These are phyloP conservation scores for Choristoneura fumiferana DNA, from an alignment of 1,140 invertebrate species.

Conservation along the genomic window DNA sequence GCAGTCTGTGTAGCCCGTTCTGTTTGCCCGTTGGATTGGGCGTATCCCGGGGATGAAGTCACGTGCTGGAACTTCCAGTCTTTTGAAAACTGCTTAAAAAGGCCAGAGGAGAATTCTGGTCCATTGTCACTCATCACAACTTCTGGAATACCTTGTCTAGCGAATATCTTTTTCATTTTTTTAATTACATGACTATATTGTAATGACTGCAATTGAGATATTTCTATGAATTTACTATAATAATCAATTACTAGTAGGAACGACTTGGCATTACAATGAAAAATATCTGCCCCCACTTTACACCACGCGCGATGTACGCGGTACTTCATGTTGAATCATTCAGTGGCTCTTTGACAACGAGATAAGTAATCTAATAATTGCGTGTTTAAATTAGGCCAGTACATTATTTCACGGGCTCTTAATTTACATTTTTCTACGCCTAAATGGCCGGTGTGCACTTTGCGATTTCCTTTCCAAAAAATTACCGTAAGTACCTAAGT, in stretches of 20 bases:
- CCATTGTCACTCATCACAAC: slow-evolving; percentile 64
- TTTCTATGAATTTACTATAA: slow-evolving; percentile 49
- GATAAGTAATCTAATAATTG: slow-evolving; percentile 12
- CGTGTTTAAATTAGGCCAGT: slow-evolving; percentile 19
- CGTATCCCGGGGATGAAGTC: slow-evolving; percentile 20
- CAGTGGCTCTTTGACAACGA: slow-evolving; percentile 32
- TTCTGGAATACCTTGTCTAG: slow-evolving; percentile 54
- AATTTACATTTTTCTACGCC: slow-evolving; percentile 19
- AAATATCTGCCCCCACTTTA: slow-evolving; percentile 35
- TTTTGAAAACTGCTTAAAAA: slow-evolving; percentile 59
- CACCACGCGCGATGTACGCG: slow-evolving; percentile 17
- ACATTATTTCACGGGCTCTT: slow-evolving; percentile 15
- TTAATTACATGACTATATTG: slow-evolving; percentile 26
- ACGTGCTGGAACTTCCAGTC: slow-evolving; percentile 54
- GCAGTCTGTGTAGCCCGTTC: slow-evolving; percentile 26
- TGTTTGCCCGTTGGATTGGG: slow-evolving; percentile 12
- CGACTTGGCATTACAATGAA: slow-evolving; percentile 39
- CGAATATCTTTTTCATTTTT: slow-evolving; percentile 45
- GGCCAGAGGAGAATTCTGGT: slow-evolving; percentile 55
- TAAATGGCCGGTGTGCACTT: slow-evolving; percentile 10
- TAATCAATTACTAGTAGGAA: slow-evolving; percentile 57
- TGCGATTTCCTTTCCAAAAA: slow-evolving; percentile 36
- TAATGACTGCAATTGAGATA: slow-evolving; percentile 24
- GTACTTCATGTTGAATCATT: slow-evolving; percentile 46
- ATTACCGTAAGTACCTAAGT: slow-evolving; percentile 38